Evolutionary conservation across 2,888 invertebrate species (phyloP), one percentile per base, ranked within the genome.

Genomic region (Stenurella melanura): DNA sequence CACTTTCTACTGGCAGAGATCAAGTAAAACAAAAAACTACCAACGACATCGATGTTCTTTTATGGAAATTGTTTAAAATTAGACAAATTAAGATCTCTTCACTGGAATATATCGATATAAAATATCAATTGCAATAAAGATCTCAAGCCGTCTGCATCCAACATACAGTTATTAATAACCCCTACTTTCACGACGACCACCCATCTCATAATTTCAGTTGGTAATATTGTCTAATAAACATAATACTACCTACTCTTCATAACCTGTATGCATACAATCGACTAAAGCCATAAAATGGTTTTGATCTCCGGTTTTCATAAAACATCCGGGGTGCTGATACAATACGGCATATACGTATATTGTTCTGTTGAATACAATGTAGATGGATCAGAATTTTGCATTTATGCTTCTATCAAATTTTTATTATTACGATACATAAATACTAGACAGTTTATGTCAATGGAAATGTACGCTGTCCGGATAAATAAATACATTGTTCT

Each of bases 281-380:
- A 4, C n/a, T 50, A 50, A n/a, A 50, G 50, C 50, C n/a, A n/a
- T 50, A 50, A 50, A 50, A 50, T 17, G 50, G 50, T 6, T 50
- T n/a, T 50, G 50, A 50, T 50, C 50, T 50, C 50, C 50, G 50
- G 50, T 50, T 50, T 50, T 50, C 50, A 50, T 50, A n/a, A 50
- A 50, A 50, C n/a, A 50, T 50, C 50, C 50, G 50, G n/a, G 6
- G 12, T 17, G 15, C 7, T 6, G 15, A 50, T 50, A 50, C 50
- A 50, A 50, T 50, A n/a, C 50, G 4, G n/a, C 7, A 50, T 50
- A n/a, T 42, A 42, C 42, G 42, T 42, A 50, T n/a, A 50, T 50
- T 50, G 50, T 50, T 50, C 50, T n/a, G 50, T 6, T 3, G 50
- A 50, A 1, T 50, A 50, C 50, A 50, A 50, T 50, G 50, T 17